Base-by-base conservation (phyloP, 37 sponge, comb jelly and placozoan genomes). In the Petrosia ficiformis region DNA sequence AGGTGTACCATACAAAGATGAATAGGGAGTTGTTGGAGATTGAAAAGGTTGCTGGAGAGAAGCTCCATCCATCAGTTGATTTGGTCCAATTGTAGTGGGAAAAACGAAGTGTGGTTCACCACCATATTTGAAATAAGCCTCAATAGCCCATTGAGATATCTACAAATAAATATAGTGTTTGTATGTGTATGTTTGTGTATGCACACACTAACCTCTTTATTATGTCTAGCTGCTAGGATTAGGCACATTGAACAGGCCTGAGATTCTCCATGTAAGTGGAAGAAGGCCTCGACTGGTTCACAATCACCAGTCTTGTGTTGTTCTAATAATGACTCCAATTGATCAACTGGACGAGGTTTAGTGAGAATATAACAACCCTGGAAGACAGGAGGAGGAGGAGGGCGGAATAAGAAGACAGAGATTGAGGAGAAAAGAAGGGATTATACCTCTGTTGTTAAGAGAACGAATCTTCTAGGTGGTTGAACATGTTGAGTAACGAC, bases 231-330 rank as follows among this genome's bases (percentile, higher is more conserved):
- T 19, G 92, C 92, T 43, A 97, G 71, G 31, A 94, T 80, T 8
- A 97, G 86, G 39, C 87, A 72, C 88, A 91, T 97, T 39, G 98
- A 95, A 89, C 90, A 90, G 37, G 92, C 92, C 72, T 96, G 92
- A 2, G 64, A 74, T 25, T 85, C 77, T 87, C 77, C 79, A 64
- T 91, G 84, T 2, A 98, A 82, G 39, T 71, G 78, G 65, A 90
- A 98, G 85, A 95, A 98, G 21, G 67, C 69, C 40, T 73, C 70
- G 19, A 98, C 72, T 16, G 80, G 84, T 5, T 93, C 84, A 21
- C 84, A 74, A 36, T 68, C 60, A 22, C 70, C 84, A 32, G 92
- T 71, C 21, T 63, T 72, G 26, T 59, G 30, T 16, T 19, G 37
- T 36, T 84, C 87, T 70, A 98, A 76, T n/a, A 98, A 59, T 14